Conservation (phyloP, 2,113 vertebrate species). For the Egretta garzetta region DNA sequence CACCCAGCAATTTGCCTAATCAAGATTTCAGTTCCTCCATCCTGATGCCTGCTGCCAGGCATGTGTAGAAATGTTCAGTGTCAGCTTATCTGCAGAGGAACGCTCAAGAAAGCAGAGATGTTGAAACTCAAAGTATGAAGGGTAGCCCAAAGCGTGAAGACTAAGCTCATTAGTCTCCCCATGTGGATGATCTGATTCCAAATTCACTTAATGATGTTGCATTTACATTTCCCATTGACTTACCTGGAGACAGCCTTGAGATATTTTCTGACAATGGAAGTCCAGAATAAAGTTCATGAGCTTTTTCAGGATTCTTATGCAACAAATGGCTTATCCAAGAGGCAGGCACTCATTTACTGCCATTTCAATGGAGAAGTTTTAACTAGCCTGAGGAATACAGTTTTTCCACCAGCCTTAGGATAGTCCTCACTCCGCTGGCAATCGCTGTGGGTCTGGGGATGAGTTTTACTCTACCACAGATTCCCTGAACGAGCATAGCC, state of each 20-base stretch:
- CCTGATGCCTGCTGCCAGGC: neutral
- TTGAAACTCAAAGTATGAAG: neutral
- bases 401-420: neutral
- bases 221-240: neutral
- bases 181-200: neutral
- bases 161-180: neutral
- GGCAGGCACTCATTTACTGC: neutral
- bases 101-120: too few species aligned
- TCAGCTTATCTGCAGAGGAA: neutral
- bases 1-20: neutral
- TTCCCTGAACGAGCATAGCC: neutral
- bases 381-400: neutral
- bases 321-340: neutral
- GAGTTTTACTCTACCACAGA: too few species aligned
- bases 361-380: neutral
- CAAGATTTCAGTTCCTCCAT: neutral
- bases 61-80: neutral
- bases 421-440: neutral
- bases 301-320: neutral
- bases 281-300: neutral
- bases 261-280: neutral
- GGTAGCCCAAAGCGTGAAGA: neutral
- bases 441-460: neutral
- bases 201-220: neutral
- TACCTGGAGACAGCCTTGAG: neutral